These are phyloP conservation scores for Hanleya hanleyi DNA, from an alignment of 2,888 invertebrate genomes.

Conservation along the genomic window DNA sequence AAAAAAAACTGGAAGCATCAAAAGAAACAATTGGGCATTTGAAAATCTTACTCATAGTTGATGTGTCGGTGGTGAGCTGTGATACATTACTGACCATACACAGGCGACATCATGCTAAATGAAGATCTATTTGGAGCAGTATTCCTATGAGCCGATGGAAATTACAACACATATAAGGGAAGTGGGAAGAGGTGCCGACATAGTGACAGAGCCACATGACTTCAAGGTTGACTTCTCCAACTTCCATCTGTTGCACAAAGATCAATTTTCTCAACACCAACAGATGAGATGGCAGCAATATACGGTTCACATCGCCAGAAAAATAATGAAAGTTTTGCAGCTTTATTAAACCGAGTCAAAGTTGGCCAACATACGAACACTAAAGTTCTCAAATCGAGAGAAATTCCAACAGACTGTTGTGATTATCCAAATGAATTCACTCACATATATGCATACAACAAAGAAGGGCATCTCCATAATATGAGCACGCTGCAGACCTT, in stretches of 20 bases:
- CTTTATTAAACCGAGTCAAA: conserved; percentile 24
- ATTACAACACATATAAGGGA: too few relatives aligned
- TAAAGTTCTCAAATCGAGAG: conserved; percentile 15
- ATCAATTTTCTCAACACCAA: conserved; percentile 6
- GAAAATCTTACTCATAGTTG: conserved; percentile 26
- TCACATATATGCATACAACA: conserved; percentile 28
- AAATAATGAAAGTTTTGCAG: conserved; percentile 26
- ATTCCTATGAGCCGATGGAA: conserved; percentile 22
- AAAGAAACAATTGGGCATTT: conserved; percentile 30
- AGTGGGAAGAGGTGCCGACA: too few relatives aligned
- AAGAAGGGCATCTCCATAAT: conserved; percentile 23
- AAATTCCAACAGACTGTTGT: not conserved
- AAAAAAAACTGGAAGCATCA: conserved; percentile 24
- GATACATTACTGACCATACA: conserved; percentile 37
- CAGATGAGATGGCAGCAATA: conserved; percentile 9
- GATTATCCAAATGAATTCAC: conserved; percentile 11
- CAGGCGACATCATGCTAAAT: conserved; percentile 32
- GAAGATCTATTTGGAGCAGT: conserved; percentile 31
- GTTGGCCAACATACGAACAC: conserved; percentile 12
- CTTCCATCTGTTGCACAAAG: conserved; percentile 17
- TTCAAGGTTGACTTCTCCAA: too few relatives aligned
- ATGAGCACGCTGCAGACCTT: conserved; percentile 10
- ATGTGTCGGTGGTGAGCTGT: conserved; percentile 33
- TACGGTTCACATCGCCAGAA: conserved; percentile 29
- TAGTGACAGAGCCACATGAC: too few relatives aligned